Evolutionary conservation across 2,113 vertebrate genomes (phyloP).

Genomic region (Butorides virescens): DNA sequence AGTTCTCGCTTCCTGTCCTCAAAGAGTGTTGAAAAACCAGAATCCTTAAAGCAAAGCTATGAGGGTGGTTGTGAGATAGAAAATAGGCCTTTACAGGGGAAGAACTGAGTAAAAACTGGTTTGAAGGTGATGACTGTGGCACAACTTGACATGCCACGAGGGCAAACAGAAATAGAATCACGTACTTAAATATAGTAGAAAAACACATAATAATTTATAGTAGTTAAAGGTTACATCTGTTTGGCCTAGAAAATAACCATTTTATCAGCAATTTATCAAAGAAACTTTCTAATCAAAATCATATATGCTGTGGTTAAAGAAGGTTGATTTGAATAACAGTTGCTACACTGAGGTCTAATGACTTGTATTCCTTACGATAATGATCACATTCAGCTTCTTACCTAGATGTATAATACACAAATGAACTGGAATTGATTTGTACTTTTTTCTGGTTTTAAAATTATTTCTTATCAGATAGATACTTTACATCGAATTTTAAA

Average conservation of each 20-base stretch:
- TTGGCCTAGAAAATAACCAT: background rate
- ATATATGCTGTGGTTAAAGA: background rate
- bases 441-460: background rate
- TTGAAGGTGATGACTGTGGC: background rate
- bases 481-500: background rate
- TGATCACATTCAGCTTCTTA: background rate
- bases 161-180: background rate
- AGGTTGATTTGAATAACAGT: background rate
- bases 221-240: background rate
- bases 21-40: background rate
- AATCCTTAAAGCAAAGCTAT: background rate
- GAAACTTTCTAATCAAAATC: background rate
- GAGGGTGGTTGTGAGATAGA: background rate
- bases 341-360: background rate
- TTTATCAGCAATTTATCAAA: background rate
- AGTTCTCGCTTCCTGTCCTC: background rate
- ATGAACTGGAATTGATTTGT: background rate
- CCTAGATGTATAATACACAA: background rate
- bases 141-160: background rate
- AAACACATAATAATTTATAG: background rate
- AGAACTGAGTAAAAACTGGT: background rate
- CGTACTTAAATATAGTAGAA: background rate
- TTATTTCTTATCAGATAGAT: background rate
- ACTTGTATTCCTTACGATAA: background rate
- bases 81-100: background rate